phyloP scores from a whole-genome alignment of 2,888 invertebrate genomes.

The Strigamia maritima region DNA sequence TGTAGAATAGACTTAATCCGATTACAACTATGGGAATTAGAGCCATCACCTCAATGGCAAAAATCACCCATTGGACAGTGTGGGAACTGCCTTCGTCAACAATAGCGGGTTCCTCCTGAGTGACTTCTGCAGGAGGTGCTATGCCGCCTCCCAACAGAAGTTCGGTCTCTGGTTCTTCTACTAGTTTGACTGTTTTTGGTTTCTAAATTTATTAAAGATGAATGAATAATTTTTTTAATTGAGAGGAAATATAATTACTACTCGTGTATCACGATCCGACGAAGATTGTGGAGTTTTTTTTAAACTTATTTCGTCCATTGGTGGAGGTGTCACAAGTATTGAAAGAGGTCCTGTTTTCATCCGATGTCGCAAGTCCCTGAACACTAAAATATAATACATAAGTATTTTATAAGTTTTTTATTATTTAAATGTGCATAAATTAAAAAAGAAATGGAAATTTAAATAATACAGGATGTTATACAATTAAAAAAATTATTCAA shows the following conservation, averaged over 20 bases:
- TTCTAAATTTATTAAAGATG: background rate
- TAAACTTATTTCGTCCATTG: background rate
- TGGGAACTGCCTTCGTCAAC: background rate
- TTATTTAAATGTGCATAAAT: no score
- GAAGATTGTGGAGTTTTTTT: background rate
- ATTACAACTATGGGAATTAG: background rate
- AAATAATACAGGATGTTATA: no score
- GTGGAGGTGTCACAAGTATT: background rate
- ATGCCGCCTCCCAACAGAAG: background rate
- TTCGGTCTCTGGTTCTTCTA: background rate
- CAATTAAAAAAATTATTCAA: no score
- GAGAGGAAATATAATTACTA: background rate
- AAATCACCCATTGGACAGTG: constrained; percentile 15
- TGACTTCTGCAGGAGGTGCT: background rate
- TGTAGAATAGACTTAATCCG: constrained; percentile 18
- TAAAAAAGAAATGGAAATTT: background rate
- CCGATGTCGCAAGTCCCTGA: background rate
- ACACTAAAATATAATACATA: background rate
- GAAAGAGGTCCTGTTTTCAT: background rate
- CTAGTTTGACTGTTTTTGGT: background rate
- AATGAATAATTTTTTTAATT: no score
- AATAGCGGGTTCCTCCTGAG: background rate
- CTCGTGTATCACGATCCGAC: background rate
- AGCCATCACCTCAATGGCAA: background rate
- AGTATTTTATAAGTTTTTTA: background rate